Base-by-base conservation (phyloP, 2,888 invertebrate species). In the Tryphoninae sp. region DNA sequence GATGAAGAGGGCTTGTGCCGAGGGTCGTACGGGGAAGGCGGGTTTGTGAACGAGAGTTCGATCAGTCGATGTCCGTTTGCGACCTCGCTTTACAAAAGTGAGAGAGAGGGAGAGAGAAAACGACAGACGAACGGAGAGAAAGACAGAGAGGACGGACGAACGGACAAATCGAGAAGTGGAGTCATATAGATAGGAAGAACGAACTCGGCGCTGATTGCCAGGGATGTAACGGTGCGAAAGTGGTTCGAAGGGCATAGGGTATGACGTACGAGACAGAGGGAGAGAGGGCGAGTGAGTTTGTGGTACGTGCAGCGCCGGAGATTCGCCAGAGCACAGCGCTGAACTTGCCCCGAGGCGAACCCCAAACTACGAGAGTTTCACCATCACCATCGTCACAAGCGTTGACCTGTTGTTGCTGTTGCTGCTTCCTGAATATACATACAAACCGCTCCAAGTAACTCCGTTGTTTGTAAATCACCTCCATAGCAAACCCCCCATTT, bases 1-100 rank as follows among this genome's bases (percentile, higher is more conserved):
- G 87, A 88, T 87, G 86, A 86, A 85, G 85, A 85, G 86, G 86
- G 81, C 84, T 85, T 73, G 75, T 67, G 80, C 67, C 61, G 49
- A 13, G 79, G 77, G 73, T 58, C 64, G 65, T 68, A 42, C 64
- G 59, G 23, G 76, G 53, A 45, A 42, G 45, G 40, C 40, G 74
- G 67, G 78, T 75, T 59, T 74, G 53, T 71, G 72, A 74, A 80
- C 69, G 81, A 83, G 83, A 83, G 75, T 80, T 83, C 83, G 83
- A 81, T 80, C 78, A 80, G 67, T 81, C 73, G 84, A 82, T 75
- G 76, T 76, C 74, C 79, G 81, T 51, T 61, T 23, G 67, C 80
- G 80, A 82, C 75, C 78, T 68, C 81, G 65, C 73, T 62, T 75
- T 76, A 53, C 42, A 77, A 68, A 69, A 80, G 40, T 55, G 77